phyloP scores from a whole-genome alignment of 1,140 invertebrate genomes.

The Gonioctena quinquepunctata region DNA sequence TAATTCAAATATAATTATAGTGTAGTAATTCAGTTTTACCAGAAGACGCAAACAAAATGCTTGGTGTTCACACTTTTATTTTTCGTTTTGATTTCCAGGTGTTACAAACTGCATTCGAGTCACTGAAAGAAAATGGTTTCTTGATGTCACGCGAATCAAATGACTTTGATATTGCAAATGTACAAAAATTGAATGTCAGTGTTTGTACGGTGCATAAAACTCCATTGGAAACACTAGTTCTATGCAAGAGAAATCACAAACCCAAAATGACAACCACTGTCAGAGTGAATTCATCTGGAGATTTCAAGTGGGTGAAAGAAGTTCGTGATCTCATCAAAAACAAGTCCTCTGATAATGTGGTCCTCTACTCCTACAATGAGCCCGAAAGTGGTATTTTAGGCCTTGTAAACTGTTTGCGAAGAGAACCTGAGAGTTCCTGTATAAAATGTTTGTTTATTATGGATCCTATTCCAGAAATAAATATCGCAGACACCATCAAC shows the following conservation, averaged over 20 bases:
- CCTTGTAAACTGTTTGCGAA: conserved; percentile 74
- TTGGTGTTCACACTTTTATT: no score
- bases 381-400: conserved; percentile 75
- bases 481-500: conserved; percentile 66
- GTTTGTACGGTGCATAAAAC: conserved; percentile 56
- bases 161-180: conserved; percentile 32
- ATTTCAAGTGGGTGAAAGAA: conserved; percentile 60
- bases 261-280: background rate
- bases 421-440: conserved; percentile 69
- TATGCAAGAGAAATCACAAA: conserved; percentile 36
- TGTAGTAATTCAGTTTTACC: no score
- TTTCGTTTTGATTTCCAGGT: no score
- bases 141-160: conserved; percentile 58
- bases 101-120: conserved; percentile 52
- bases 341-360: conserved; percentile 57
- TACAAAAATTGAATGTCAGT: conserved; percentile 42
- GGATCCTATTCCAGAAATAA: conserved; percentile 69
- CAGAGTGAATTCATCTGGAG: conserved; percentile 4
- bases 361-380: conserved; percentile 66
- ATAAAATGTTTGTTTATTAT: conserved; percentile 67
- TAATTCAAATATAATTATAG: no score
- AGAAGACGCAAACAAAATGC: no score
- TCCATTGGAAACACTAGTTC: conserved; percentile 56
- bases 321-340: conserved; percentile 62
- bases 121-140: conserved; percentile 58